Base-by-base conservation (phyloP, 2,888 invertebrate species). In the Dendrolimus pini region DNA sequence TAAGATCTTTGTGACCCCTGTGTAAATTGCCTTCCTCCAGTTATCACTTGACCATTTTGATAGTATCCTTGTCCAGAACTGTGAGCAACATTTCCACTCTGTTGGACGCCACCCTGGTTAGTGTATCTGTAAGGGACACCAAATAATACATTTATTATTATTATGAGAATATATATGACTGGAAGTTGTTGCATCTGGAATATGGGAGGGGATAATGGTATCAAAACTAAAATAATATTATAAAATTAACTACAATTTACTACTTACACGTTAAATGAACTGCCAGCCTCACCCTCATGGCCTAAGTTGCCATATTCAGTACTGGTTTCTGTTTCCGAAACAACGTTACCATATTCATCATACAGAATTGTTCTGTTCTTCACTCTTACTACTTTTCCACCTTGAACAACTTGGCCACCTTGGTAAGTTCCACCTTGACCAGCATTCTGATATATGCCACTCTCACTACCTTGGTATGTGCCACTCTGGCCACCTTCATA, bases 311-410 rank as follows among this genome's bases (percentile, higher is more conserved):
- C 83, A 62, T 86, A 91, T 61, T 92, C 92, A 0, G 92, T 92
- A 63, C 92, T 92, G 1, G 82, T 83, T 66, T 93, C 92, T 2
- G 85, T 79, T 67, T 89, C 80, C 0, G 90, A 89, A 41, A 85
- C 75, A 8, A 92, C 85, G 54, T 87, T 89, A 60, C 87, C 82
- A 59, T 90, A 87, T 30, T 80, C 80, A 62, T 88, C 85, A 55
- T 86, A 84, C 1, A 85, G 67, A 53, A 82, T 75, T 0, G 85
- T 85, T 63, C 70, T 82, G 58, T 89, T 89, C 66, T 69, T 83
- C 1, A 80, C 67, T 55, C 70, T 76, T 0, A 83, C 78, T 1
- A 87, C 64, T 55, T 76, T 68, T 3, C 73, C 78, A 6, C 66
- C 74, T 67, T 70, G 54, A 60, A 69, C 55, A 61, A 52, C 14